Conservation (phyloP, 2,113 vertebrate species). For the Tychaedon coryphoeus region DNA sequence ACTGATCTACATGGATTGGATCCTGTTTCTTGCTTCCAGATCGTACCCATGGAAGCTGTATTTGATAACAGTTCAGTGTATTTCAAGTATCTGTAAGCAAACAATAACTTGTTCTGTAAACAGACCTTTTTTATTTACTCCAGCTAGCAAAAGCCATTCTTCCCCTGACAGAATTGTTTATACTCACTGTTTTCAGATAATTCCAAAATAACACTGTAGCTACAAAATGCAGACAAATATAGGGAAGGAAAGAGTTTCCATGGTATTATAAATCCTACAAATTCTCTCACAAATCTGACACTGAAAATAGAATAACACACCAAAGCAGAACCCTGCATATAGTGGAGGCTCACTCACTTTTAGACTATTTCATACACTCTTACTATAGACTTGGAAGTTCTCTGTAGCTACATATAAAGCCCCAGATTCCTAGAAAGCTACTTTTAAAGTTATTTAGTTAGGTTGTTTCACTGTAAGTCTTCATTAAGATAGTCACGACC, state of each 20-base stretch:
- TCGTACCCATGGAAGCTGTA: neutral
- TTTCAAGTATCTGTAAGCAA: neutral
- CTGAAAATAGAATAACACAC: neutral
- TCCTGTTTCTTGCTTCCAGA: neutral
- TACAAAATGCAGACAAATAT: neutral
- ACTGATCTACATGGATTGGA: neutral
- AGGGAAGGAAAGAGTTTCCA: neutral
- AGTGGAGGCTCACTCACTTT: neutral
- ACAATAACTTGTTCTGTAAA: neutral
- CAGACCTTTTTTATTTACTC: neutral
- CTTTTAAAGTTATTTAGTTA: neutral
- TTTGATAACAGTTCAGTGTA: neutral
- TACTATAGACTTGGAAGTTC: neutral
- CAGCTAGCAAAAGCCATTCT: conserved; percentile 1
- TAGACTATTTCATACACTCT: neutral
- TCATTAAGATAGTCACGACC: neutral
- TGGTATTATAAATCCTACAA: neutral
- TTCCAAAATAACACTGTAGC: neutral
- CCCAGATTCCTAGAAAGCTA: neutral
- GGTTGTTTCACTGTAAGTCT: neutral
- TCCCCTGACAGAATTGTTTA: conserved; percentile 1
- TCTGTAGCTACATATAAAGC: neutral
- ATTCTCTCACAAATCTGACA: neutral
- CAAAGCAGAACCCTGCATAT: neutral
- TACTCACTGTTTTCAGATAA: neutral